phyloP scores from a whole-genome alignment of 2,113 vertebrate genomes.

The Setophaga petechia region DNA sequence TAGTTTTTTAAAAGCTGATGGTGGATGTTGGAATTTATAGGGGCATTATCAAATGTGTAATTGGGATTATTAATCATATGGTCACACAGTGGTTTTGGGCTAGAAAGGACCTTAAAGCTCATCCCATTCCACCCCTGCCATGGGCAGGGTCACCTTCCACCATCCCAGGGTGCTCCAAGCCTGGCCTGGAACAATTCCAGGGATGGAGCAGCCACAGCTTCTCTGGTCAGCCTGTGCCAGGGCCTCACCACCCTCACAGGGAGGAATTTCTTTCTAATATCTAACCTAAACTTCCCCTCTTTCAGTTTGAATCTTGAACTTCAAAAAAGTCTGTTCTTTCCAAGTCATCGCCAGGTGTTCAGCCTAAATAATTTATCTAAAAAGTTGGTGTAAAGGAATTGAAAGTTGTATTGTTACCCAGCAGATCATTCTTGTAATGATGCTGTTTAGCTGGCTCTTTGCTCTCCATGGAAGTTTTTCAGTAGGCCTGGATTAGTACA shows the following conservation, averaged over 20 bases:
- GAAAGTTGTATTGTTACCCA: not conserved
- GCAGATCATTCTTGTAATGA: not conserved
- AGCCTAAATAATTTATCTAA: not conserved
- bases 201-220: not conserved
- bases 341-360: not conserved
- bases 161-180: not conserved
- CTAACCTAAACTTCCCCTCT: not conserved
- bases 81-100: not conserved
- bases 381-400: not conserved
- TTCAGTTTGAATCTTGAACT: not conserved
- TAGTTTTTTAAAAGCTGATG: not conserved
- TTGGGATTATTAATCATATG: not conserved
- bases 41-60: not conserved
- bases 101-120: not conserved
- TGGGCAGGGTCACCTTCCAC: not conserved
- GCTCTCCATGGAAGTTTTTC: not conserved
- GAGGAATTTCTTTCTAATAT: not conserved
- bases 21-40: not conserved
- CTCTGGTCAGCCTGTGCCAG: not conserved
- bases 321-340: not conserved
- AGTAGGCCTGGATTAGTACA: not conserved
- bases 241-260: not conserved
- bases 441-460: not conserved
- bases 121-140: not conserved
- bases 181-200: not conserved